Evolutionary conservation across 1,140 invertebrate species (phyloP).

Genomic region (Galleria mellonella): DNA sequence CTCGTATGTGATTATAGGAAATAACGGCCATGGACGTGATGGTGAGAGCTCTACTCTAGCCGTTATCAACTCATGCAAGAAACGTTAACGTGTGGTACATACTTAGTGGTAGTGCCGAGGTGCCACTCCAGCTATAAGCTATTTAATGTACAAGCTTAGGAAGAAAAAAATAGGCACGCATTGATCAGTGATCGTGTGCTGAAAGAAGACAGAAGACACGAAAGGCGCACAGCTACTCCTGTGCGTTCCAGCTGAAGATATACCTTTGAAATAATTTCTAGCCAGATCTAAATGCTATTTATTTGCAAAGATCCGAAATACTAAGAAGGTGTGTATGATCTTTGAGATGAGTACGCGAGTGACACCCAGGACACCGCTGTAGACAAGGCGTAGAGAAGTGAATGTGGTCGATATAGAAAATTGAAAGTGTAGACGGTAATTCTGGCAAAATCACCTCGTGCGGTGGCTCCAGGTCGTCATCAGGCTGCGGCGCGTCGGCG

Average conservation of each 20-base stretch:
- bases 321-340: conserved; percentile 9
- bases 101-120: conserved; percentile 43
- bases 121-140: conserved; percentile 45
- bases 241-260: background rate
- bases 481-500: conserved; percentile 49
- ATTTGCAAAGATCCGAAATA: background rate
- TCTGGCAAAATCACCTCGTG: conserved; percentile 72
- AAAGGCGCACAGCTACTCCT: conserved; percentile 11
- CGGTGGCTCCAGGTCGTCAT: conserved; percentile 58
- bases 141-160: conserved; percentile 5
- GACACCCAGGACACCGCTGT: conserved; percentile 53
- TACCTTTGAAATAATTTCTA: background rate
- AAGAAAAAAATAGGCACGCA: background rate
- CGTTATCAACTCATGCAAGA: conserved; percentile 57
- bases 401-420: conserved; percentile 36
- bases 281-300: background rate
- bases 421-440: conserved; percentile 59
- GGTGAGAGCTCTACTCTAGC: conserved; percentile 51
- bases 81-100: conserved; percentile 39
- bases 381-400: conserved; percentile 50
- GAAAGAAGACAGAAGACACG: conserved; percentile 1
- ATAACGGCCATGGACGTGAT: conserved; percentile 60
- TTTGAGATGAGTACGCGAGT: conserved; percentile 23
- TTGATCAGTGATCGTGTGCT: background rate
- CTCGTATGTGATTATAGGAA: conserved; percentile 38